phyloP scores from a whole-genome alignment of 2,888 invertebrate genomes.

The Microplitis deprimator region DNA sequence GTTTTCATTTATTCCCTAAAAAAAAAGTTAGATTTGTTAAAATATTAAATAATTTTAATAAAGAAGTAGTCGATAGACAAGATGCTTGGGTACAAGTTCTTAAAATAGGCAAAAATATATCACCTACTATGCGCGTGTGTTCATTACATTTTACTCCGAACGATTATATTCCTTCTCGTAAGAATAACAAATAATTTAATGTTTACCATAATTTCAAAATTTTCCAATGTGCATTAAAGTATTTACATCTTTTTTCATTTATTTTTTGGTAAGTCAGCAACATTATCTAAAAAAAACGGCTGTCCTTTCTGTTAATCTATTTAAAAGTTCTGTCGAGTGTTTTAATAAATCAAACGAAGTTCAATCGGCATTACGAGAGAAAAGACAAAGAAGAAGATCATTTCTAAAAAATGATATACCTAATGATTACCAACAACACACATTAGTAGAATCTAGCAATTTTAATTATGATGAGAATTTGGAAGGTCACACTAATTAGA shows the following conservation, averaged over 20 bases:
- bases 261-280: background rate
- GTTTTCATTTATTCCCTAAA: constrained; percentile 26
- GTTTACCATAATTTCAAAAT: constrained; percentile 31
- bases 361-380: constrained; percentile 4
- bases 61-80: constrained; percentile 23
- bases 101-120: constrained; percentile 37
- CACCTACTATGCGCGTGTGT: constrained; percentile 31
- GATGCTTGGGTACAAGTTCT: constrained; percentile 28
- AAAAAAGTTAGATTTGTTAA: constrained; percentile 14
- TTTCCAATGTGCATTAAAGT: constrained; percentile 20
- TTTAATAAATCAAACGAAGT: background rate
- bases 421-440: background rate
- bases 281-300: constrained; percentile 30
- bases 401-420: background rate
- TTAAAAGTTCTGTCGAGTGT: constrained; percentile 12
- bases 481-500: background rate
- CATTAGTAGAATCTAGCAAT: background rate
- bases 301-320: constrained; percentile 34
- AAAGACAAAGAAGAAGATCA: constrained; percentile 16
- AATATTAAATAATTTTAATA: constrained; percentile 31
- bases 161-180: constrained; percentile 19
- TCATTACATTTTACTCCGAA: constrained; percentile 37
- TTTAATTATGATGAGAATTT: background rate
- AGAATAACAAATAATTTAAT: constrained; percentile 11
- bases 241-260: background rate